Evolutionary conservation across 2,113 vertebrate species (phyloP).

Genomic region (Callaeas wilsoni): DNA sequence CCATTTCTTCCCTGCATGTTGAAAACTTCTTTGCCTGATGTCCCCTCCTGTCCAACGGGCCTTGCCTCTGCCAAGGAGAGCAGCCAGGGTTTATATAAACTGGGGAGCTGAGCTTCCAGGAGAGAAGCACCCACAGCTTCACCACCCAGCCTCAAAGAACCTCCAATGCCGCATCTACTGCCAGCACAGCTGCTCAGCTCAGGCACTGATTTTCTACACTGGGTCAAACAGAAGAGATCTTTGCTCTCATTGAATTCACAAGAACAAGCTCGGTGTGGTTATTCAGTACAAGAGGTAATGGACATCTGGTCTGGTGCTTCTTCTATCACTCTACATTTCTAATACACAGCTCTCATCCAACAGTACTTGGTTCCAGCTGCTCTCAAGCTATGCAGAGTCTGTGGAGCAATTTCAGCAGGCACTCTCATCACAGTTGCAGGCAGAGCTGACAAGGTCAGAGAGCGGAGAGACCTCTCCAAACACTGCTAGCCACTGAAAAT

Average conservation of each 20-base stretch:
- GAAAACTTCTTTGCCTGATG: background rate
- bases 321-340: background rate
- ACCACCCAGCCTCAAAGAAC: background rate
- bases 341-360: background rate
- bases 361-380: background rate
- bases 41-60: rapidly evolving
- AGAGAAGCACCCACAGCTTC: background rate
- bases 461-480: background rate
- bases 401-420: background rate
- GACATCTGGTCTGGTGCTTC: background rate
- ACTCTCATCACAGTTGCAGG: background rate
- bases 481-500: background rate
- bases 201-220: too few species aligned
- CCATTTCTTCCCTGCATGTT: background rate
- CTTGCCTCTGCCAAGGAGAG: background rate
- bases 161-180: background rate
- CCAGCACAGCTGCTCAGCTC: background rate
- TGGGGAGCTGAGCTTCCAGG: background rate
- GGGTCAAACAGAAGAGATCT: too few species aligned
- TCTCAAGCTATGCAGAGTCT: background rate
- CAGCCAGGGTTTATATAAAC: background rate
- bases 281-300: background rate
- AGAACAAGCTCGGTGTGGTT: background rate
- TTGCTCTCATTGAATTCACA: background rate
- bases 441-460: background rate